These are phyloP conservation scores for Lasiurus cinereus DNA, from an alignment of 2,113 vertebrate species.

Conservation along the genomic window DNA sequence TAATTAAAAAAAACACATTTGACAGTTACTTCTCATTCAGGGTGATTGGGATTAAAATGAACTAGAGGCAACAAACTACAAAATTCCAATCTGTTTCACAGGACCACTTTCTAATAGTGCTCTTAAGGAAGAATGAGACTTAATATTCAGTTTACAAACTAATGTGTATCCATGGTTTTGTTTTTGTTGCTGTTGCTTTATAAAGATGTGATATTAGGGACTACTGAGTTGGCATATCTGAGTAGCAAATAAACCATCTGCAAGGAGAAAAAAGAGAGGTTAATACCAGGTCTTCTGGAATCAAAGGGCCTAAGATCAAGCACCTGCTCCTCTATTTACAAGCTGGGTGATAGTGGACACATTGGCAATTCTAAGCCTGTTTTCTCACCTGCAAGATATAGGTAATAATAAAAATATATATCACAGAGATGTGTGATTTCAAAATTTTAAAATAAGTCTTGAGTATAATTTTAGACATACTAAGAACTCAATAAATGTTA, in stretches of 20 bases:
- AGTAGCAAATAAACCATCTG: background rate
- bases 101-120: background rate
- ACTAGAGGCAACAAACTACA: constrained; percentile 28
- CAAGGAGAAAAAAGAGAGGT: background rate
- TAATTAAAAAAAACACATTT: background rate
- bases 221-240: background rate
- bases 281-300: background rate
- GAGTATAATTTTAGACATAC: background rate
- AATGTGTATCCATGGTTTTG: background rate
- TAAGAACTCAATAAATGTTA: background rate
- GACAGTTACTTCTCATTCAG: background rate
- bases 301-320: background rate
- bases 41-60: background rate
- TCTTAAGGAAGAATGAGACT: background rate
- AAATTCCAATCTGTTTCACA: background rate
- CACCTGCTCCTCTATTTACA: background rate
- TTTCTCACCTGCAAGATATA: background rate
- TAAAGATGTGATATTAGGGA: background rate
- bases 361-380: background rate
- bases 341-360: background rate
- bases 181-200: background rate
- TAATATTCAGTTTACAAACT: background rate
- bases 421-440: background rate
- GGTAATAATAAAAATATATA: background rate
- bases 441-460: background rate